Percentiles rank a stretch among this genome's conserved stretches.
phyloP scores from a whole-genome alignment of 2,113 vertebrate genomes.

The Hystrix cristata region DNA sequence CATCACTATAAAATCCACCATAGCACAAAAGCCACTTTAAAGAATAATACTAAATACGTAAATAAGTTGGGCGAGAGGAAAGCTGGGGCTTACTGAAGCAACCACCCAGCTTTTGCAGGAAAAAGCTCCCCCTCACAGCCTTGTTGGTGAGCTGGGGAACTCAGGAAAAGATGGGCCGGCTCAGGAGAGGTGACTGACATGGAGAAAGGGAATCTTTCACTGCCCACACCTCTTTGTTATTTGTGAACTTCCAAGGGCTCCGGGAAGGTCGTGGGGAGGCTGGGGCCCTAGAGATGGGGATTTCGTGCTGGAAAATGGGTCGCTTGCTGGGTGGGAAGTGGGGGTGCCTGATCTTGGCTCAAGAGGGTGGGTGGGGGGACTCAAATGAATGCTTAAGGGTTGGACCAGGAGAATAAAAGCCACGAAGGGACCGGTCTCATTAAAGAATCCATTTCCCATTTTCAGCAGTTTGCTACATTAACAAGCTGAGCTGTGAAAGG shows the following conservation, averaged over 20 bases:
- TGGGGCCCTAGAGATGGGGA: constrained; percentile 64
- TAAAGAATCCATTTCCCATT: constrained; percentile 86
- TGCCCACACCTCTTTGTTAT: constrained; percentile 66
- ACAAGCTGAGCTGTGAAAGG: constrained; percentile 79
- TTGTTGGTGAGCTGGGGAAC: not conserved
- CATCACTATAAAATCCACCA: not conserved
- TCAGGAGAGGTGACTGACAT: constrained; percentile 11
- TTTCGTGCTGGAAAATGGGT: constrained; percentile 71
- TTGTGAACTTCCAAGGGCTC: constrained; percentile 58
- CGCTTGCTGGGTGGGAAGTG: constrained; percentile 79
- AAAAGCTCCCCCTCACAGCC: not conserved
- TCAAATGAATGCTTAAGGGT: constrained; percentile 78
- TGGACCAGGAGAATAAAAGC: constrained; percentile 81
- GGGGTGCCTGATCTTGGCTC: constrained; percentile 54
- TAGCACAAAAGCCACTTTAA: not conserved
- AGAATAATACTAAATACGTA: not conserved
- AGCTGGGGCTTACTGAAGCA: not conserved
- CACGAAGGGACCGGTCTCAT: constrained; percentile 78
- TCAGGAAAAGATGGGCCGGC: not conserved
- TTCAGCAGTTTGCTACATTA: constrained; percentile 84
- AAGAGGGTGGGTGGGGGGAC: constrained; percentile 18
- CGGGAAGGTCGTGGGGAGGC: constrained; percentile 37
- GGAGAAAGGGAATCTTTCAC: constrained; percentile 56
- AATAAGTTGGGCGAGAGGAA: not conserved
- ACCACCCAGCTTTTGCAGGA: not conserved